phyloP scores from a whole-genome alignment of 2,113 vertebrate species.

The Danio rerio region DNA sequence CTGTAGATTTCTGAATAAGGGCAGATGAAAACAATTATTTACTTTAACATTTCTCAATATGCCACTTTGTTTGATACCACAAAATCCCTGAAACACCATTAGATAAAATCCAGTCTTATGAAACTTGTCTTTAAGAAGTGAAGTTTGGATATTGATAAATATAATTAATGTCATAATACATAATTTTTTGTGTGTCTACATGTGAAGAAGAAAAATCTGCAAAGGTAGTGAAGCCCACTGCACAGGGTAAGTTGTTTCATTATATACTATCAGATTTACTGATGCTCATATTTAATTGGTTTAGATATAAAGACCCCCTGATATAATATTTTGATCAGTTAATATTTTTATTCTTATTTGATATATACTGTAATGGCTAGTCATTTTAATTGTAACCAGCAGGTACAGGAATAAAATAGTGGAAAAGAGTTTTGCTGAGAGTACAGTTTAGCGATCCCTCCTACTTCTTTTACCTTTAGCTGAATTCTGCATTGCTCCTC shows the following conservation, averaged over 20 bases:
- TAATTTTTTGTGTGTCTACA: slow-evolving; percentile 2
- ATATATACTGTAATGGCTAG: background rate
- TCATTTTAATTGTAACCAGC: background rate
- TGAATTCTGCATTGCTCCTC: background rate
- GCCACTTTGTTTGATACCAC: background rate
- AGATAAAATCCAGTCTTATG: background rate
- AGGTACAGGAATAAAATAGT: background rate
- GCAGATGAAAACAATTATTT: background rate
- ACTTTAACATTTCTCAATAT: background rate
- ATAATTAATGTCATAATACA: background rate
- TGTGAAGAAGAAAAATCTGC: slow-evolving; percentile 49
- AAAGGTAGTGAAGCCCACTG: slow-evolving; percentile 42
- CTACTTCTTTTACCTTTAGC: background rate
- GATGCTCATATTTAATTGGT: background rate
- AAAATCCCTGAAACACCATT: background rate
- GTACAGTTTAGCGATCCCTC: background rate
- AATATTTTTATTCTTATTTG: too few relatives aligned
- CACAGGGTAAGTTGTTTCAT: slow-evolving; percentile 35
- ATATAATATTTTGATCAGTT: background rate
- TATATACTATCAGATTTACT: too few relatives aligned
- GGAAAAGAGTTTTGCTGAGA: background rate
- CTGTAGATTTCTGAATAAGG: background rate
- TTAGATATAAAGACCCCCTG: background rate
- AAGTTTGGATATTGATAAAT: background rate
- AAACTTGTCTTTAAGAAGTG: background rate